phyloP scores from a whole-genome alignment of 37 sponge, comb jelly and placozoan species.

The Amphimedon queenslandica region DNA sequence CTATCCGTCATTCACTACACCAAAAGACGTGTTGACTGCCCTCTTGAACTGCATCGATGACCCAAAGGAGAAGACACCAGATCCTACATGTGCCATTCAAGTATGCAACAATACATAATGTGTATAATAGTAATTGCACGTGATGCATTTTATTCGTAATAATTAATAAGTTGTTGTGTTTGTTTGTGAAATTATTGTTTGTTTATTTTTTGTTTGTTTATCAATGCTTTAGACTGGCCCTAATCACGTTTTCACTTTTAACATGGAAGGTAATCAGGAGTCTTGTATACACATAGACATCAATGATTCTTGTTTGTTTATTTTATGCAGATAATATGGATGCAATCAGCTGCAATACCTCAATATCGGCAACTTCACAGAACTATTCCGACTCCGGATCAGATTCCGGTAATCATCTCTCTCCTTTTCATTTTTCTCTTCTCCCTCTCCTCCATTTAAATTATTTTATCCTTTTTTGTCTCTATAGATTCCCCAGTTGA shows the following conservation, averaged over 20 bases:
- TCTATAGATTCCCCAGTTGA: neutral
- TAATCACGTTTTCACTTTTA: constrained; percentile 13
- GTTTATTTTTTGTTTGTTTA: neutral
- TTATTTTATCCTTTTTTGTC: neutral
- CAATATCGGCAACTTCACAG: neutral
- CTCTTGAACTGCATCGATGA: constrained; percentile 58
- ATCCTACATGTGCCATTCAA: constrained; percentile 13
- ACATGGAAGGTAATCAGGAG: neutral
- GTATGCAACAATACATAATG: neutral
- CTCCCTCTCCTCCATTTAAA: too few relatives aligned
- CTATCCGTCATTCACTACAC: constrained; percentile 60
- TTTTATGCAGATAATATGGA: neutral
- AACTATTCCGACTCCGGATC: neutral
- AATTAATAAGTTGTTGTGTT: neutral
- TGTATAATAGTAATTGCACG: neutral
- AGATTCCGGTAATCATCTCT: neutral
- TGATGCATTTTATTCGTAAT: neutral
- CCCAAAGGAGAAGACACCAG: neutral
- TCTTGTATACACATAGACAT: neutral
- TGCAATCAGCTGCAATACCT: neutral
- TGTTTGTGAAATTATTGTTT: neutral
- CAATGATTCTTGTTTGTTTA: neutral
- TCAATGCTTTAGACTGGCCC: neutral
- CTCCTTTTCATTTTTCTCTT: too few relatives aligned
- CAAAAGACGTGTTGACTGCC: constrained; percentile 54